Evolutionary conservation across 2,113 vertebrate genomes (phyloP).

Genomic region (Gadus chalcogrammus): DNA sequence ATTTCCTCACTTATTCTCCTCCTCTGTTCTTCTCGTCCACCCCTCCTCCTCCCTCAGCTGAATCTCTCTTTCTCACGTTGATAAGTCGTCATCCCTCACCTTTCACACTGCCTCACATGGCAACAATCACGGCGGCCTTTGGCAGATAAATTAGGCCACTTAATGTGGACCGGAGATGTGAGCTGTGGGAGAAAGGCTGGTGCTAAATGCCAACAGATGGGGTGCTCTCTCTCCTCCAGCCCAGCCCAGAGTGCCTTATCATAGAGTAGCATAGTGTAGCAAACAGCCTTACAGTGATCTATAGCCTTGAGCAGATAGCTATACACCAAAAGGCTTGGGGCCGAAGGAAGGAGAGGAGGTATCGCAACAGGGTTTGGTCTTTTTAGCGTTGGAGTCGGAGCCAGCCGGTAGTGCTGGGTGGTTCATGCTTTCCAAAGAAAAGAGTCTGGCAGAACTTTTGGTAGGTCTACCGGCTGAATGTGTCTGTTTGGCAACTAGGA

Average conservation of each 20-base stretch:
- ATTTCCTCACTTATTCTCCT: slow-evolving; percentile 25
- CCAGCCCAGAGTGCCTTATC: slow-evolving; percentile 35
- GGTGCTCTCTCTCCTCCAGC: slow-evolving; percentile 16
- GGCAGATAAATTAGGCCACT: slow-evolving; percentile 75
- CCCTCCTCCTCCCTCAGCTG: neutral
- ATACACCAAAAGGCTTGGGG: neutral
- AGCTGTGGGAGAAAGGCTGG: slow-evolving; percentile 60
- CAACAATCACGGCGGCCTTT: slow-evolving; percentile 70
- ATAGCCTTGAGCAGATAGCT: neutral
- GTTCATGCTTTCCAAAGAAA: no score
- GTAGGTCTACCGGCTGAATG: no score
- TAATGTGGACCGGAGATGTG: slow-evolving; percentile 71
- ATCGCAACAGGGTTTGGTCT: slow-evolving; percentile 21
- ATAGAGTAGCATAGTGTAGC: slow-evolving; percentile 6
- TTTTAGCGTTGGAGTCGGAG: neutral
- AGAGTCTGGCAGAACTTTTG: no score
- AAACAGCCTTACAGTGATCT: slow-evolving; percentile 34
- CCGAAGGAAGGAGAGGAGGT: slow-evolving; percentile 16
- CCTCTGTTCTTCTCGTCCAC: neutral
- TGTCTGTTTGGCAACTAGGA: no score
- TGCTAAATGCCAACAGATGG: slow-evolving; percentile 74
- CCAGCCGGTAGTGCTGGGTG: no score
- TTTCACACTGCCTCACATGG: slow-evolving; percentile 70
- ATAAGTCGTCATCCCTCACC: slow-evolving; percentile 70
- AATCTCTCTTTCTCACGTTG: slow-evolving; percentile 35